Conservation (phyloP, 1,140 invertebrate species). For the Drosophila pseudoobscura region DNA sequence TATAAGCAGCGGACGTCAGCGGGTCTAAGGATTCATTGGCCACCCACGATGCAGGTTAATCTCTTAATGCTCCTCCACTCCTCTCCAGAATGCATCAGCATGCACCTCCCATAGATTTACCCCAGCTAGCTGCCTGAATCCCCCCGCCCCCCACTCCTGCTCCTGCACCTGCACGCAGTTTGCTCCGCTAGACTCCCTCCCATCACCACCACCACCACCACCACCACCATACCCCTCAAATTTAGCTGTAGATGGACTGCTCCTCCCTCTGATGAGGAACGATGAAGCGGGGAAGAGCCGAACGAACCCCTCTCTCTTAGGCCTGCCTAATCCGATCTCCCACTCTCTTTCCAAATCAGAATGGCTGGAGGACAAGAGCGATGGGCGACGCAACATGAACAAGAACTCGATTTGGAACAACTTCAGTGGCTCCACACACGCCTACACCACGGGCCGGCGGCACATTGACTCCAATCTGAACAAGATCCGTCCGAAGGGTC, state of each 20-base stretch:
- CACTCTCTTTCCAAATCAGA: conserved; percentile 47
- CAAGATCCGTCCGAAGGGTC: conserved; percentile 89
- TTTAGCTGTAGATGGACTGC: too few species aligned
- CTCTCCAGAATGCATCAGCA: background rate
- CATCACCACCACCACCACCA: too few species aligned
- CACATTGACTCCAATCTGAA: conserved; percentile 83
- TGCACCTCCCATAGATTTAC: background rate
- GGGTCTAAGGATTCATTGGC: conserved; percentile 90
- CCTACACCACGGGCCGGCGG: conserved; percentile 91
- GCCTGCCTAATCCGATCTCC: too few species aligned
- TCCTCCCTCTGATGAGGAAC: too few species aligned
- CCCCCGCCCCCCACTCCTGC: background rate
- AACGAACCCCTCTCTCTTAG: too few species aligned
- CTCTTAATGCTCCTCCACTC: conserved; percentile 11
- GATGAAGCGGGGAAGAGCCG: too few species aligned
- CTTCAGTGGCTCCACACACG: conserved; percentile 87
- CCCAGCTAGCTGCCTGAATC: too few species aligned
- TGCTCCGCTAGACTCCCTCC: too few species aligned
- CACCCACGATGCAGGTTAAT: conserved; percentile 89
- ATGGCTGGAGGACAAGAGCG: conserved; percentile 82
- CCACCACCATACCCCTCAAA: too few species aligned
- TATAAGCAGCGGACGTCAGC: conserved; percentile 88
- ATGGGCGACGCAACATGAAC: conserved; percentile 76
- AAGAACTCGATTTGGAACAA: conserved; percentile 85
- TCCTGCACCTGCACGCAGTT: too few species aligned